Base-by-base conservation (phyloP, 1,140 invertebrate genomes). In the Conopomorpha cramerella region DNA sequence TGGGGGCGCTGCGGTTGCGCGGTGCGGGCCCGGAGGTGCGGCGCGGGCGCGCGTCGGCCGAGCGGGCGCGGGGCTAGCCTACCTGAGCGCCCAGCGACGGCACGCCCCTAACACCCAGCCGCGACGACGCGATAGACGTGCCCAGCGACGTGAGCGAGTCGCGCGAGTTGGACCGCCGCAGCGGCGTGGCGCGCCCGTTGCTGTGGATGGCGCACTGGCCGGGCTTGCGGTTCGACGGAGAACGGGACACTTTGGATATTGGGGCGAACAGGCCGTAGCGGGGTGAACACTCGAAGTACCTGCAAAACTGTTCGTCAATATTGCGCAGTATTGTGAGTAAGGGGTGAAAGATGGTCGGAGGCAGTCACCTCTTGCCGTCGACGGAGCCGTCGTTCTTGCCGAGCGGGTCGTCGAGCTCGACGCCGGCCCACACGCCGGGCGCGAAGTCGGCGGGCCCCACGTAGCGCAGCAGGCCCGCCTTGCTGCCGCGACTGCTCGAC, bases 341-440 rank as follows among this genome's bases (percentile, higher is more conserved):
- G 6, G 15, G 7, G 15, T 28, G 10, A 8, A 3, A 8, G 4
- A 2, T 2, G 25, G 16, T 30, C 11, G 10, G 28, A 37, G 30
- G 23, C 26, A 11, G 8, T 8, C 50, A 91, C 89, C 88, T 89
- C 62, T 86, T 87, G 28, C 87, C 95, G 46, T 86, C 91, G 26
- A 98, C 93, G 27, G 91, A 89, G 29, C 96, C 95, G 77, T 98
- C 95, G 78, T 98, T 98, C 74, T 98, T 98, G 23, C 96, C 96
- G 37, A 89, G 74, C 1, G 93, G 87, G 39, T 96, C 94, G 61
- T 97, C 94, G 41, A 98, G 79, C 74, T 98, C 94, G 14, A 98
- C 89, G 10, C 96, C 96, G 39, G 91, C 95, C 95, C 95, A 98
- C 49, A 93, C 86, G 11, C 95, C 95, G 13, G 85, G 60, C 7